Percentiles rank a stretch among this genome's conserved stretches.
These are phyloP conservation scores for Syrrhaptes paradoxus DNA, from an alignment of 2,113 vertebrate species.

Conservation along the genomic window DNA sequence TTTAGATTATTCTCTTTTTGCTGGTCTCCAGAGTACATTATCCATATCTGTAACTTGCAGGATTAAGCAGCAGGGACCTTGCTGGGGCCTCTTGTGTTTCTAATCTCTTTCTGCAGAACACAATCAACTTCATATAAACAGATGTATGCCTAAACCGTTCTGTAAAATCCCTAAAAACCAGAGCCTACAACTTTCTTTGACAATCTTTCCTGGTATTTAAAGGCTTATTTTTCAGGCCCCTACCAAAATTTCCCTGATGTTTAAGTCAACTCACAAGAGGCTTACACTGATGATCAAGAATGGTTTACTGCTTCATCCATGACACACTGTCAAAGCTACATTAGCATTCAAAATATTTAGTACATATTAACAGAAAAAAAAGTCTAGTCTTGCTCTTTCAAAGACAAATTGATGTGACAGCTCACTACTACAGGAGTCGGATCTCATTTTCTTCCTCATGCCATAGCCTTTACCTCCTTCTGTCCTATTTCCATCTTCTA, in stretches of 20 bases:
- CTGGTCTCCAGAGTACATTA: not conserved
- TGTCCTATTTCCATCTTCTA: not conserved
- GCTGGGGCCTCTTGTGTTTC: not conserved
- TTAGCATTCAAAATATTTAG: not conserved
- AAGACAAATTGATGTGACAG: not conserved
- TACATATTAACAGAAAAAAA: not conserved
- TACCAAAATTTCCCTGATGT: not conserved
- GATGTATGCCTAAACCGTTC: not conserved
- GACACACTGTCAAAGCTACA: not conserved
- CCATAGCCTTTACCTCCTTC: not conserved
- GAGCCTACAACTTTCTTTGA: not conserved
- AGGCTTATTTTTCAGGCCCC: not conserved
- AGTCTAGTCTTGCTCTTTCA: not conserved
- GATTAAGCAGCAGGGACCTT: not conserved
- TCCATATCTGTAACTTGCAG: fast-evolving
- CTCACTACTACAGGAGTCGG: not conserved
- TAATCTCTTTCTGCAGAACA: not conserved
- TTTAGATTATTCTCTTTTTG: too few relatives aligned
- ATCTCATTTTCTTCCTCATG: not conserved
- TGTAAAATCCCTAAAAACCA: not conserved
- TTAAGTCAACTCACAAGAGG: not conserved
- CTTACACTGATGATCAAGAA: not conserved
- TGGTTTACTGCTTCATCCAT: not conserved
- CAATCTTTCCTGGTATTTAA: not conserved
- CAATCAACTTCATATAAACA: fast-evolving